These are phyloP conservation scores for Melanophora roralis DNA, from an alignment of 2,888 invertebrate genomes.

Conservation along the genomic window DNA sequence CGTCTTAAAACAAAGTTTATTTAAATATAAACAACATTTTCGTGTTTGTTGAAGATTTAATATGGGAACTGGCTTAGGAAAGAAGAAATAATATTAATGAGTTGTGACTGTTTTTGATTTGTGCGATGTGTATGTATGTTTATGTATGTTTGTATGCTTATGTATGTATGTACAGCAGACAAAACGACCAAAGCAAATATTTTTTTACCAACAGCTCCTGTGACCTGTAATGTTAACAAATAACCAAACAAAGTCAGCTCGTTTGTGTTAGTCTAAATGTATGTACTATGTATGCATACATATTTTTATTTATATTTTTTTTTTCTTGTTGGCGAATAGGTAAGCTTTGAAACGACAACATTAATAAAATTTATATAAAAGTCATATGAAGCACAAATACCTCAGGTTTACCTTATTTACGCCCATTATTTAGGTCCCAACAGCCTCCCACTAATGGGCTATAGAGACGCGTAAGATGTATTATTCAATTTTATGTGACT, in stretches of 20 bases:
- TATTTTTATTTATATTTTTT: not conserved
- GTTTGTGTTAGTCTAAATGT: constrained; percentile 2
- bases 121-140: no score
- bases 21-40: no score
- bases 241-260: constrained; percentile 27
- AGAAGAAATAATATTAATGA: no score
- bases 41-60: no score
- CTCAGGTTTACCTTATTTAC: not conserved
- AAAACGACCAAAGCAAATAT: constrained; percentile 36
- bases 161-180: no score
- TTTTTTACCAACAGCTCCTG: constrained; percentile 39
- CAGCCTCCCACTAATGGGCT: not conserved
- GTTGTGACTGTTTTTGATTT: no score
- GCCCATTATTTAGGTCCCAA: not conserved
- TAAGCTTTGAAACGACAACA: no score
- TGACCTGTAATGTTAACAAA: constrained; percentile 54
- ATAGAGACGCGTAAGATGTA: constrained; percentile 1
- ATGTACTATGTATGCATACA: not conserved
- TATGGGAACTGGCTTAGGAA: no score
- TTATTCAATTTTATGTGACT: not conserved
- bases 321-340: not conserved
- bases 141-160: no score
- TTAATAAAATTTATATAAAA: constrained; percentile 5
- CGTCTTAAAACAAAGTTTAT: no score
- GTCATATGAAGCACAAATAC: constrained; percentile 7